Base-by-base conservation (phyloP, 2,113 vertebrate genomes). In the Lamprologus callipterus region DNA sequence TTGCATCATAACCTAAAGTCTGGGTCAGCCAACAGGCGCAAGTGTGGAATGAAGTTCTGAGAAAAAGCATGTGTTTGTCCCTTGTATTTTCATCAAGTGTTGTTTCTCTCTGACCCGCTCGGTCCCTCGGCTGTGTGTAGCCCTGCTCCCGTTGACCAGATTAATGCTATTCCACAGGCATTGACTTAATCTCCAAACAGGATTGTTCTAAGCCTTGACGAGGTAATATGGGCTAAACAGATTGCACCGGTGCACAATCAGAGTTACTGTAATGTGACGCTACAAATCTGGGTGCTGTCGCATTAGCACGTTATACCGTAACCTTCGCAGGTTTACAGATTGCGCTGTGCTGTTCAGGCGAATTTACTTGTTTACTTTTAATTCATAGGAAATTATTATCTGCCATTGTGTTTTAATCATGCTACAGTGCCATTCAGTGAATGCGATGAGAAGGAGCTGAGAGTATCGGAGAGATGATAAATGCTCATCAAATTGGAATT, bases 121-220 rank as follows among this genome's bases (percentile, higher is more conserved):
- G 4, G 37, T 88, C 90, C 9, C n/a, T 54, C 28, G n/a, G 75
- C 83, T 31, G 54, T 3, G 54, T 47, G 68, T 68, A 35, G 83
- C 85, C 75, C 85, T 35, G 81, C 87, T 94, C 90, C 65, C 60
- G 82, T 75, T 63, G 92, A 83, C 89, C 89, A 92, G 95, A 95
- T 94, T 94, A 95, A 94, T 92, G 82, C 82, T 91, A 80, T 93
- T 94, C 92, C 89, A 90, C 40, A 78, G 84, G 89, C 86, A 90
- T 87, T 45, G 86, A 86, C 90, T 91, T 96, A 95, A 96, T 96
- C 95, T 96, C 81, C 80, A 91, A 90, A 93, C 94, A 91, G 94
- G 95, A 92, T 96, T 95, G 95, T 95, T 93, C 87, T 95, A 93
- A 95, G 87, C 93, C 93, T 33, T 78, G 91, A 92, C 91, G 84